These are phyloP conservation scores for Schizopygopsis pylzovi DNA, from an alignment of 2,797 vertebrate genomes.

Conservation along the genomic window DNA sequence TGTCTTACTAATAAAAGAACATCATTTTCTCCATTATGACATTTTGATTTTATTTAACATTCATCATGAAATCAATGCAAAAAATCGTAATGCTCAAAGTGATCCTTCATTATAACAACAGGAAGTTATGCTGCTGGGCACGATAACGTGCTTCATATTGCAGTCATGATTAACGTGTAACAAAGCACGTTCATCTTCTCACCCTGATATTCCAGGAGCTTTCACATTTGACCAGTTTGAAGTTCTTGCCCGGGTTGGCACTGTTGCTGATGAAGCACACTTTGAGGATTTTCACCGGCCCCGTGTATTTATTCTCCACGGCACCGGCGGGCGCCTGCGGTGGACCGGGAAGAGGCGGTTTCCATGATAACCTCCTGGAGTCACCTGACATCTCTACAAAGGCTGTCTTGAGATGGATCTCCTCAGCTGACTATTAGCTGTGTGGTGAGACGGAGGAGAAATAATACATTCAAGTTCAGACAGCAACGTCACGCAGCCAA, in stretches of 20 bases:
- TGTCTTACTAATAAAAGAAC: not conserved
- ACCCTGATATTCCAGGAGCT: conserved; percentile 85
- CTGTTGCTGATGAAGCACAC: conserved; percentile 95
- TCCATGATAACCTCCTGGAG: conserved; percentile 73
- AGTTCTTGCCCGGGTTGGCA: conserved; percentile 90
- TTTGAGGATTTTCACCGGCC: conserved; percentile 88
- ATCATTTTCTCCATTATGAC: not conserved
- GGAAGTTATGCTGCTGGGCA: not conserved
- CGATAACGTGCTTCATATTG: not conserved
- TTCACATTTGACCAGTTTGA: conserved; percentile 93
- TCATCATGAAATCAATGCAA: not conserved
- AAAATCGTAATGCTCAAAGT: not conserved
- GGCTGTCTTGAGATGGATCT: not conserved
- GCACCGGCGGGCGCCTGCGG: conserved; percentile 44
- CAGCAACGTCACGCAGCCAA: not conserved
- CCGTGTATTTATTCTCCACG: conserved; percentile 59
- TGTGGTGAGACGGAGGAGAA: conserved; percentile 30
- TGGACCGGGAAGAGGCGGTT: conserved; percentile 57
- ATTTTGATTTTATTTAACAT: not conserved
- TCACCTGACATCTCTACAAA: conserved; percentile 74
- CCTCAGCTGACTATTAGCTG: conserved; percentile 50
- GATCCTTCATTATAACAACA: not conserved
- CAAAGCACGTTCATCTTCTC: conserved; percentile 14
- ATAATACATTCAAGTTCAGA: not conserved
- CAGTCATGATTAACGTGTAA: not conserved